phyloP scores from a whole-genome alignment of 2,797 vertebrate species.

The Sebastes wilsoni region DNA sequence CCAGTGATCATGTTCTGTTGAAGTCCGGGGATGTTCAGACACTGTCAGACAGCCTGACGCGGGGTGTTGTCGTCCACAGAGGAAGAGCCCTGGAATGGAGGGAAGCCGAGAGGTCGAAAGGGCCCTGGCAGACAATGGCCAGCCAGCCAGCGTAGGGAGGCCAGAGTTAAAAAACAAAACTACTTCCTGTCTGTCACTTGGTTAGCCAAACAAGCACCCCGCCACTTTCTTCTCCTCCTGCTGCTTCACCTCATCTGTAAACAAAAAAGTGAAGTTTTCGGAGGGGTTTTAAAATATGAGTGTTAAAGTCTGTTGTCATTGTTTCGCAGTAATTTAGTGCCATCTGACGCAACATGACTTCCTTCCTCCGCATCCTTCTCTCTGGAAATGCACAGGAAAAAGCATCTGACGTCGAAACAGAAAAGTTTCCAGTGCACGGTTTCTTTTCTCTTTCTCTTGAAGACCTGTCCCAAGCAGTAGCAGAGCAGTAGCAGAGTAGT shows the following conservation, averaged over 20 bases:
- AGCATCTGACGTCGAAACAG: conserved; percentile 46
- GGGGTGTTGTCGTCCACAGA: conserved; percentile 77
- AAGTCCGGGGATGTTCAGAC: conserved; percentile 54
- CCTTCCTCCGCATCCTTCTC: conserved; percentile 50
- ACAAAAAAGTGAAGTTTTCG: background rate
- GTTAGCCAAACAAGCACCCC: conserved; percentile 26
- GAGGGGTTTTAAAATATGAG: background rate
- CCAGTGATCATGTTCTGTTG: conserved; percentile 5
- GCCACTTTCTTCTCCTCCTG: conserved; percentile 57
- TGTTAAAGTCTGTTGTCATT: conserved; percentile 26
- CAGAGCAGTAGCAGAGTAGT: background rate
- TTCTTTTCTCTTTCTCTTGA: background rate
- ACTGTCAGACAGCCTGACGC: conserved; percentile 76
- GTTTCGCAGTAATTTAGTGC: conserved; percentile 48
- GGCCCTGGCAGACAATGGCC: conserved; percentile 76
- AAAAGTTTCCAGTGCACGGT: conserved; percentile 41
- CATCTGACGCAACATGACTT: conserved; percentile 43
- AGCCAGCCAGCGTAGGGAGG: conserved; percentile 48
- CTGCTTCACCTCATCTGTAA: conserved; percentile 27
- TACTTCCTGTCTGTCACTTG: conserved; percentile 62
- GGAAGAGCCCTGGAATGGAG: conserved; percentile 82
- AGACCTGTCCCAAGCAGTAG: conserved; percentile 1
- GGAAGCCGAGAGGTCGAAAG: conserved; percentile 77
- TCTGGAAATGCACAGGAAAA: conserved; percentile 68
- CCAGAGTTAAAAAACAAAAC: conserved; percentile 60